Evolutionary conservation across 1,140 invertebrate genomes (phyloP), one percentile per base, ranked within the genome.

Genomic region (Branchinecta lindahli): DNA sequence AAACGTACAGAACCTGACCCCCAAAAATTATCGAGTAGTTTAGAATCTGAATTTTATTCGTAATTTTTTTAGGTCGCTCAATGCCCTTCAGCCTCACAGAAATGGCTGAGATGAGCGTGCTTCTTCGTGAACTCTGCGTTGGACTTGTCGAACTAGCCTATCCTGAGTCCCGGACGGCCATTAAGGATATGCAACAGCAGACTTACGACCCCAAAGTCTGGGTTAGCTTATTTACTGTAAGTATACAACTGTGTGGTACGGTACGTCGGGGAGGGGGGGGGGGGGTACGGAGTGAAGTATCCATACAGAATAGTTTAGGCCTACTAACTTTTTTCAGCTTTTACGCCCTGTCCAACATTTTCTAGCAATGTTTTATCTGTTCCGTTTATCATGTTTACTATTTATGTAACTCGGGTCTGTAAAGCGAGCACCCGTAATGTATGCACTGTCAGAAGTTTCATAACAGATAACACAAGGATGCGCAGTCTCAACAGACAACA

Each of bases 71-170:
- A 33, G 33, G 33, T 33, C 33, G 33, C 18, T 61, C 75, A 71
- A 83, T 83, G 79, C 82, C 83, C 33, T 84, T 84, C 73, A 74
- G 74, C 45, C 73, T 83, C 21, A 47, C 69, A 8, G 82, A 84
- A 73, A 68, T 84, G 9, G 77, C 80, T 6, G 75, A 75, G 8
- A 82, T 84, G 77, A 78, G 77, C 47, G 74, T 78, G 10, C 75
- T 75, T 33, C 73, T 84, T 21, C 73, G 82, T 70, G 89, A 92
- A 73, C 86, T 93, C 0, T 92, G 91, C 74, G 80, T 94, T 12
- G 92, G 91, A 10, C 81, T 96, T 0, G 89, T 96, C 3, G 91
- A 96, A 75, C 79, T 95, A 33, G 92, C 92, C 0, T 94, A 91
- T 79, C 92, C 92, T 0, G 91, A 94, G 76, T 85, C 85, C 0